Evolutionary conservation across 2,888 invertebrate genomes (phyloP).

Genomic region (Xylophagus ater): DNA sequence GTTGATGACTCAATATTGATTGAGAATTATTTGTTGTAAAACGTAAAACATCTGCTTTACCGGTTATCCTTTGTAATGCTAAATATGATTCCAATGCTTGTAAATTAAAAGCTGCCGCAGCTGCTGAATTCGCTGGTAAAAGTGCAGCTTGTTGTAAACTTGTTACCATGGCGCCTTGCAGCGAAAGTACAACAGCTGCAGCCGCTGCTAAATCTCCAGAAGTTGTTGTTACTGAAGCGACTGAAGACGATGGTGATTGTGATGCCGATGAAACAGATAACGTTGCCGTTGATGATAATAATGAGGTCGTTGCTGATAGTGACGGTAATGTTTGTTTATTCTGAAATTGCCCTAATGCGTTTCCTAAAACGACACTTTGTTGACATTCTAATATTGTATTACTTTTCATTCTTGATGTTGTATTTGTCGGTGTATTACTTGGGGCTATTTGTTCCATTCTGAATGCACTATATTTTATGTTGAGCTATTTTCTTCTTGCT

Average conservation of each 20-base stretch:
- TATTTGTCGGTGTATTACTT: constrained; percentile 18
- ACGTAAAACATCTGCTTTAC: constrained; percentile 57
- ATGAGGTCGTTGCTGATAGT: constrained; percentile 14
- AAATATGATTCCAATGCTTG: constrained; percentile 80
- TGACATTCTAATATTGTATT: constrained; percentile 8
- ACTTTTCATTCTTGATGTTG: constrained; percentile 19
- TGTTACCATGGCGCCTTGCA: constrained; percentile 76
- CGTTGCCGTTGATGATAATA: constrained; percentile 8
- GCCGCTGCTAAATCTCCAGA: constrained; percentile 46
- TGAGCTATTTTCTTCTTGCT: background rate
- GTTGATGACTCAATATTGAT: too few relatives aligned
- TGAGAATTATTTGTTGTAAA: constrained; percentile 21
- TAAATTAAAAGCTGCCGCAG: constrained; percentile 71
- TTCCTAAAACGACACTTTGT: too few relatives aligned
- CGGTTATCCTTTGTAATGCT: constrained; percentile 66
- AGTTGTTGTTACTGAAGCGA: constrained; percentile 21
- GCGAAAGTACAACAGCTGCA: constrained; percentile 62
- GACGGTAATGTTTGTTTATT: constrained; percentile 7
- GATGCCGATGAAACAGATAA: constrained; percentile 37
- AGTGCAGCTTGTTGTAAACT: constrained; percentile 75
- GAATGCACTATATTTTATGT: constrained; percentile 1
- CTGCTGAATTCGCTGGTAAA: constrained; percentile 70
- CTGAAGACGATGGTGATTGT: constrained; percentile 16
- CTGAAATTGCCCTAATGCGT: too few relatives aligned
- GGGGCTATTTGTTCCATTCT: constrained; percentile 23